Evolutionary conservation across 2,113 vertebrate species (phyloP), one percentile per base, ranked within the genome.

Genomic region (Cranoglanis bouderius): DNA sequence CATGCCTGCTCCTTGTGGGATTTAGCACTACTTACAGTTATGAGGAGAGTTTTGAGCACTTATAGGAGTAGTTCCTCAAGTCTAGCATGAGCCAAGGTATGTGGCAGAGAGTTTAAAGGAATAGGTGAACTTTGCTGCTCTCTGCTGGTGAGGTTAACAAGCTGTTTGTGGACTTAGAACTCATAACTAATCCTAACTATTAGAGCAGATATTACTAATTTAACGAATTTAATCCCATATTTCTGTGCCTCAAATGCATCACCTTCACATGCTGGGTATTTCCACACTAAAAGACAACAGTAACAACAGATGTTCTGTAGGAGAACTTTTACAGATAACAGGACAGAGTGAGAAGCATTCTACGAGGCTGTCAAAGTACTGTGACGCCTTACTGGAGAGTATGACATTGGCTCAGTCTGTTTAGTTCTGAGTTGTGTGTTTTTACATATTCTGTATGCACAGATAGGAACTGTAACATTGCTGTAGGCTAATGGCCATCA

Each of bases 111-210:
- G 38, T 12, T 88, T 75, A 63, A 13, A 18, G 19, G 12, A 84
- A 24, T 61, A 4, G 32, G 29, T 51, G 49, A 81, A 67, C 24
- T 84, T 26, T 90, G 81, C 85, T 87, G 85, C 82, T 67, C 90
- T 87, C 90, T 87, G 84, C 82, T 89, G 90, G 63, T 46, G 38
- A 65, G 63, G 59, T 63, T 59, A 14, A 40, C 16, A 10, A 82
- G n/a, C 8, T 13, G 12, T 24, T 26, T 40, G n/a, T 32, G 38
- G 26, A n/a, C 2, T 7, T 75, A 57, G 29, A 1, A n/a, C 40
- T 49, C 16, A 57, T 9, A 78, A 61, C 19, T 74, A 55, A 75
- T 63, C 12, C 46, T 49, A 49, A 49, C 9, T 49, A 49, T 10
- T 8, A 26, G 18, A 77, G 29, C 19, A 72, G 4, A n/a, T 40